Evolutionary conservation across 2,113 vertebrate genomes (phyloP).

Genomic region (Microcebus tavaratra): DNA sequence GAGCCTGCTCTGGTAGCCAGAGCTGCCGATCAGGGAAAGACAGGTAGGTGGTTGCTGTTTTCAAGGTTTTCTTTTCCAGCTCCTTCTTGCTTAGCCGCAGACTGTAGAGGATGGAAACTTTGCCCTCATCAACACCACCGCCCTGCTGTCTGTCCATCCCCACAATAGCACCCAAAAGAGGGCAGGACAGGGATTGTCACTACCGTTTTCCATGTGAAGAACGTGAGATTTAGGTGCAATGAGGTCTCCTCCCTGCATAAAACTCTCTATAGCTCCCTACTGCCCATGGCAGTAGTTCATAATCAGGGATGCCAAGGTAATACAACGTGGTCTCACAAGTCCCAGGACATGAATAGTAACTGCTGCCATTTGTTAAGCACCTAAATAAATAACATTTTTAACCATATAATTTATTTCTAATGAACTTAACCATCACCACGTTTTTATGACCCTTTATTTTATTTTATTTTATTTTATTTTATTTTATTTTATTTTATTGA

Average conservation of each 20-base stretch:
- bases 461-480: too few species aligned
- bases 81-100: neutral
- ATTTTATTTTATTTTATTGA: too few species aligned
- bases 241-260: neutral
- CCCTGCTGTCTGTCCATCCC: neutral
- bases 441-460: neutral
- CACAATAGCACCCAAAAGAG: fast-evolving
- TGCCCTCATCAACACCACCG: neutral
- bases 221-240: neutral
- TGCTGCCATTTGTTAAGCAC: neutral
- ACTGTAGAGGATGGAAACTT: neutral
- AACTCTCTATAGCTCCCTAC: neutral
- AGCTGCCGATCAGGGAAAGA: fast-evolving
- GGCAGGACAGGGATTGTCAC: neutral
- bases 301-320: neutral
- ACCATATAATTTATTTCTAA: neutral
- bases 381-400: neutral
- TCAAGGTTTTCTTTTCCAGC: neutral
- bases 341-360: neutral
- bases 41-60: neutral
- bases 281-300: neutral
- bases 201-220: neutral
- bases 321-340: neutral
- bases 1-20: neutral
- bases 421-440: neutral